Base-by-base conservation (phyloP, 2,888 invertebrate species). In the Latrodectus elegans region DNA sequence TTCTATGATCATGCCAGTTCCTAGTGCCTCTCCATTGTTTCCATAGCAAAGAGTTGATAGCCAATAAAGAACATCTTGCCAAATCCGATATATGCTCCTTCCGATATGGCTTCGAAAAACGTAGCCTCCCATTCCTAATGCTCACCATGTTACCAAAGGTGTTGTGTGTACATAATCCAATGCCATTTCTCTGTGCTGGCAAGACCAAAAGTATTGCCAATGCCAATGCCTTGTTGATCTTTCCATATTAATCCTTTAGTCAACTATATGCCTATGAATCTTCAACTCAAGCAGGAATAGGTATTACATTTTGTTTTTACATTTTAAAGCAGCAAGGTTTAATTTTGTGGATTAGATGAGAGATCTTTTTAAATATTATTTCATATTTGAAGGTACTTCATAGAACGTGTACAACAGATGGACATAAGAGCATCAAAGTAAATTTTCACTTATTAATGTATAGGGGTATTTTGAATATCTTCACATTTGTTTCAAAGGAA, bases 301-400 rank as follows among this genome's bases (percentile, higher is more conserved):
- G 88, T 88, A 88, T 88, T 88, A 71, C 75, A 88, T 88, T 88
- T 84, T 84, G 52, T 88, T 84, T 88, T 79, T 75, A 60, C 73
- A 81, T 82, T 81, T 81, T 74, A 78, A 68, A 79, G 83, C 78
- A 75, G 81, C 81, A 77, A 75, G 86, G 86, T 87, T 81, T 72
- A 52, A 74, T 70, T 80, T 74, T 82, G 75, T 82, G 82, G 82
- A 68, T 82, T 70, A 67, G 67, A 74, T 82, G 82, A 75, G 60
- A 38, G 38, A 38, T 38, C 38, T 38, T 38, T 38, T 38, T 38
- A 38, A 38, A 38, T 38, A 38, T 38, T 38, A 38, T 38, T 38
- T 38, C 38, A 38, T 38, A 38, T 38, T 4, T 38, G 38, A 38
- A 6, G 38, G 38, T 38, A 38, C 38, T 38, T 38, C 38, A 38